phyloP scores from a whole-genome alignment of 2,113 vertebrate genomes.

The Nannobrachium achirus region DNA sequence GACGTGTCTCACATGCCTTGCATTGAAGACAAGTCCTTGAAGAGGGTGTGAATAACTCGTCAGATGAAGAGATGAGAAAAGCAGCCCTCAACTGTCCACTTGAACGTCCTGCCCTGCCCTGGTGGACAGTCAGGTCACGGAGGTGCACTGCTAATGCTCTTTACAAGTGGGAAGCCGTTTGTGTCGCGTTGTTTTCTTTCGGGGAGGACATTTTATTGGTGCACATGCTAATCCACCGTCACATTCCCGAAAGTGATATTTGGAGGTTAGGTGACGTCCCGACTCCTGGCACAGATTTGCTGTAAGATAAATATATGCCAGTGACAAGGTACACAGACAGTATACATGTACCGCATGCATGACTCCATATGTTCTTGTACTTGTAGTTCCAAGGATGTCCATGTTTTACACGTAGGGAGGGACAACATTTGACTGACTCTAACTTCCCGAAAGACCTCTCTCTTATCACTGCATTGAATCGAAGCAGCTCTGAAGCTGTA shows the following conservation, averaged over 20 bases:
- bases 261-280: background rate
- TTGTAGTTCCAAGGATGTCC: no score
- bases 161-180: background rate
- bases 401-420: no score
- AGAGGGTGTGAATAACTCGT: conserved; percentile 61
- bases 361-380: no score
- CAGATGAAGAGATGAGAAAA: conserved; percentile 53
- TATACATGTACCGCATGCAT: background rate
- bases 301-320: conserved; percentile 9
- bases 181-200: background rate
- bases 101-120: background rate
- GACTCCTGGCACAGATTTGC: background rate
- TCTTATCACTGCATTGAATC: no score
- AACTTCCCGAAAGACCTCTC: no score
- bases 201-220: background rate
- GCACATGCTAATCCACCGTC: background rate
- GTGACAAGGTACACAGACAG: conserved; percentile 2
- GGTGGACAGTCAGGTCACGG: background rate
- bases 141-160: background rate
- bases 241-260: conserved; percentile 12
- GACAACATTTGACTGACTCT: no score
- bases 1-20: conserved; percentile 51
- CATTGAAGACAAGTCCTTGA: conserved; percentile 63
- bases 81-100: conserved; percentile 13
- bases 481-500: no score